phyloP scores from a whole-genome alignment of 2,797 vertebrate genomes.

The Dicrostonyx torquatus region DNA sequence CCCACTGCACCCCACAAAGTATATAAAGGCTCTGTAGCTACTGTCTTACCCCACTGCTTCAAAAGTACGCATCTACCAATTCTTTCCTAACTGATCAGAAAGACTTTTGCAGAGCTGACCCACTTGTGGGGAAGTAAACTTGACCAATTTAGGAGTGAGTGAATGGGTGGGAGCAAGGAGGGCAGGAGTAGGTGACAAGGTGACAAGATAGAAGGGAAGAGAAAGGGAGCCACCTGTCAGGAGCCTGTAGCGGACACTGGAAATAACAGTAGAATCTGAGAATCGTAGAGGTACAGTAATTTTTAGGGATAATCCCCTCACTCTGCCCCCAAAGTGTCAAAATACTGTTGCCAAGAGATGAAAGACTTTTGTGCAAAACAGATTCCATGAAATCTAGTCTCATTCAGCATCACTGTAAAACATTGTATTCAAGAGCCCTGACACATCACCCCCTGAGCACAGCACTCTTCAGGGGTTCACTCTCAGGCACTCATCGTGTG shows the following conservation, averaged over 20 bases:
- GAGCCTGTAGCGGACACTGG: background rate
- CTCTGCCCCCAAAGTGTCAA: background rate
- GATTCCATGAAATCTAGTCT: slow-evolving; percentile 18
- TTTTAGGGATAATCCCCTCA: background rate
- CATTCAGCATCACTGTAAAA: slow-evolving; percentile 38
- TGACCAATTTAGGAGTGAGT: background rate
- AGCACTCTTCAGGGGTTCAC: background rate
- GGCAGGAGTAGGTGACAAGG: background rate
- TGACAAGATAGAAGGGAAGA: background rate
- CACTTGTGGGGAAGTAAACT: background rate
- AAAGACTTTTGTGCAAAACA: slow-evolving; percentile 47
- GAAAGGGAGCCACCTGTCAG: background rate
- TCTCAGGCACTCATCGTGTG: background rate
- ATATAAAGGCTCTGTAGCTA: background rate
- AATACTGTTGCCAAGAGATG: background rate
- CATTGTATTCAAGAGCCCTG: background rate
- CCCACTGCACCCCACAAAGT: background rate
- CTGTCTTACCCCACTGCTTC: background rate
- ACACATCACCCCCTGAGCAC: background rate
- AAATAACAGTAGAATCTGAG: background rate
- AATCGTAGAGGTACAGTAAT: background rate
- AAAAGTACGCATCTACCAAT: background rate
- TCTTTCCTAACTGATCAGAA: background rate
- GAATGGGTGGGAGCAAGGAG: background rate
- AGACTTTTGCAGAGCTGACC: slow-evolving; percentile 56